phyloP scores from a whole-genome alignment of 2,113 vertebrate species.

The Elephantulus edwardii region DNA sequence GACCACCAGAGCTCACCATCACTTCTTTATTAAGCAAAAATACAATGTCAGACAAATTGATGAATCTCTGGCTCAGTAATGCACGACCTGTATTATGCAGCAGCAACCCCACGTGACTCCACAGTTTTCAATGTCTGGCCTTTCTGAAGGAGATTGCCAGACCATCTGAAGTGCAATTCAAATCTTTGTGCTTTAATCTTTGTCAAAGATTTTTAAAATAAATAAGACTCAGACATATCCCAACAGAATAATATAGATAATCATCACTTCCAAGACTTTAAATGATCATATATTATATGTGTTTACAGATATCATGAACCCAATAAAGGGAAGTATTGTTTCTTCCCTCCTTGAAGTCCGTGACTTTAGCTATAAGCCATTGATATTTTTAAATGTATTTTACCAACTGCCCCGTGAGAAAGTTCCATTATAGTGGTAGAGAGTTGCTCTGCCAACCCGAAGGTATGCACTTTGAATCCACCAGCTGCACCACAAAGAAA shows the following conservation, averaged over 20 bases:
- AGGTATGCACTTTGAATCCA: no score
- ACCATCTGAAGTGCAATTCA: neutral
- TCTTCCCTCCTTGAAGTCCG: neutral
- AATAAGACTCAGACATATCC: no score
- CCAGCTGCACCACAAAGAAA: no score
- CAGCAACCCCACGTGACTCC: neutral
- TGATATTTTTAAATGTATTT: neutral
- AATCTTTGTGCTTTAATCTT: neutral
- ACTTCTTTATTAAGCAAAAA: neutral
- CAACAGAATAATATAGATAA: neutral
- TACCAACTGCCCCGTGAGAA: neutral
- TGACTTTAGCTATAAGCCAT: neutral
- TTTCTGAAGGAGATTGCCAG: neutral
- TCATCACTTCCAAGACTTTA: rapidly evolving
- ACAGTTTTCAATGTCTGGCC: neutral
- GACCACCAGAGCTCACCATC: no score
- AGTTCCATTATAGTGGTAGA: no score
- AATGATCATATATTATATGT: rapidly evolving
- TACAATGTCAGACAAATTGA: neutral
- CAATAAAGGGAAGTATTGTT: neutral
- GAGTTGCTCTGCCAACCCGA: no score
- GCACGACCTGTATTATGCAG: neutral
- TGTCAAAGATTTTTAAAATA: neutral
- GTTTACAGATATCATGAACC: neutral
- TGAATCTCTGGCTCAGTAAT: no score